Base-by-base conservation (phyloP, 2,888 invertebrate species). In the Caenorhabditis doughertyi region DNA sequence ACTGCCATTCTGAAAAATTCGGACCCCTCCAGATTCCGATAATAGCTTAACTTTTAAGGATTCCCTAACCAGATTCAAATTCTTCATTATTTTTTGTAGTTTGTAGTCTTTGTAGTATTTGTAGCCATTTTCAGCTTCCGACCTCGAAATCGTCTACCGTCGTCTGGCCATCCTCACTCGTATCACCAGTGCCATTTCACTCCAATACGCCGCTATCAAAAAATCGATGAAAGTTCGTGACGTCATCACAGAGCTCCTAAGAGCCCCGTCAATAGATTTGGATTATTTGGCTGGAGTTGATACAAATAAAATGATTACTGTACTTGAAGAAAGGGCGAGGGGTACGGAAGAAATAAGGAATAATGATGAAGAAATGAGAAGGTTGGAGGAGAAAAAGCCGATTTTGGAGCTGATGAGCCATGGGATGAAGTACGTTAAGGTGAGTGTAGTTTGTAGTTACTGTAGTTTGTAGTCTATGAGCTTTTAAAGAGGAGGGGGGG, bases 121-220 rank as follows among this genome's bases (percentile, higher is more conserved):
- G n/a, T n/a, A n/a, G n/a, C n/a, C n/a, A n/a, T 47, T 64, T 64
- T 21, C 47, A 64, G 62, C 8, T 18, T 21, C 62, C 32, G n/a
- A n/a, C 13, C 47, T 64, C 3, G 16, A 5, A 9, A 29, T 47
- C 18, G 62, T 47, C 47, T 64, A 64, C 47, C n/a, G 29, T 4
- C 27, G 23, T 4, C 47, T 64, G 2, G 62, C 62, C n/a, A 44
- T n/a, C 9, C n/a, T 64, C n/a, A 29, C 62, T 29, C 62, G 62
- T 13, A 47, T 64, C 62, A 47, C 62, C 47, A 47, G n/a, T 21
- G 62, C 62, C 29, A 64, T 64, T 13, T 8, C 47, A n/a, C 62
- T 64, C 11, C 62, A 64, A 47, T 16, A 44, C 11, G 62, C 18
- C 0, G 44, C 29, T 0, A 27, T 64, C 11, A 44, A 44, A 11